Percentiles rank a stretch among this genome's conserved stretches.
Conservation (phyloP, 2,797 vertebrate genomes). For the Cheirogaleus major region DNA sequence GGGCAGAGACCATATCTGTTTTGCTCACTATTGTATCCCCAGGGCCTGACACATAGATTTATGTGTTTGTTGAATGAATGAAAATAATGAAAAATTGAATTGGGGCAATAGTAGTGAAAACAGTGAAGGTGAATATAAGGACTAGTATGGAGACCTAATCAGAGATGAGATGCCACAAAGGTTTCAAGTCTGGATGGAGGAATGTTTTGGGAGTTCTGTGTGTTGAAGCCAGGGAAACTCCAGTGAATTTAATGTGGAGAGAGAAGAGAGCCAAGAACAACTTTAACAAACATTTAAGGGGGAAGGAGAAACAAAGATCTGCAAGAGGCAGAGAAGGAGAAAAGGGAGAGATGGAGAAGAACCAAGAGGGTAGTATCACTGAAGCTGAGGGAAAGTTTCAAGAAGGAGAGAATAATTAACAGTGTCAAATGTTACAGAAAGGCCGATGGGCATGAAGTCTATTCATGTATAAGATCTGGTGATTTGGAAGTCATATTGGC, state of each 20-base stretch:
- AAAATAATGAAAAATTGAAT: slow-evolving; percentile 12
- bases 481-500: background rate
- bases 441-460: background rate
- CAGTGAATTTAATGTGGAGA: background rate
- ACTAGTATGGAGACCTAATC: background rate
- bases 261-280: background rate
- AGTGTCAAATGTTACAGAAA: background rate
- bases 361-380: background rate
- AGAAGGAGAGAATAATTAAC: background rate
- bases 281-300: background rate
- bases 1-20: background rate
- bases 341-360: background rate
- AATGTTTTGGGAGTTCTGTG: background rate
- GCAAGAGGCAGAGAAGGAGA: background rate
- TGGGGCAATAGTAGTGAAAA: background rate
- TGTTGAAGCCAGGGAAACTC: background rate
- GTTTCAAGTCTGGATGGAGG: background rate
- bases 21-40: background rate
- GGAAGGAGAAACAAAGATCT: background rate
- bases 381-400: background rate
- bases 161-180: background rate
- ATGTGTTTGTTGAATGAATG: background rate
- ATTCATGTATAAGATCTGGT: background rate
- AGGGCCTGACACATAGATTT: background rate
- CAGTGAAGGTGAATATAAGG: background rate